Conservation (phyloP, 2,113 vertebrate genomes). For the Zapornia atra region DNA sequence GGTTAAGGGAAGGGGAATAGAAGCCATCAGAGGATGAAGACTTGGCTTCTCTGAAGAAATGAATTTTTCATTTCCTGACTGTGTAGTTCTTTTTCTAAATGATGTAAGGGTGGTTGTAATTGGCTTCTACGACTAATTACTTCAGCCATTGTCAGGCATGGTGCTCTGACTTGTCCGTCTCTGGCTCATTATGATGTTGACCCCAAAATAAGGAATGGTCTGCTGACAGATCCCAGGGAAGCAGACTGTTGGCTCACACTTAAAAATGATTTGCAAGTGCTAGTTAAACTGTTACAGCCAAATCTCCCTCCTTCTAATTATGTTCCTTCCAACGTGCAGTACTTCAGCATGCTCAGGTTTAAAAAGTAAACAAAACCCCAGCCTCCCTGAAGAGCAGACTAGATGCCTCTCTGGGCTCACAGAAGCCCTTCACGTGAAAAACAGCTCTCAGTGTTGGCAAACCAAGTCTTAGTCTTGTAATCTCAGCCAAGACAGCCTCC, state of each 20-base stretch:
- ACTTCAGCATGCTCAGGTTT: background rate
- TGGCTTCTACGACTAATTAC: background rate
- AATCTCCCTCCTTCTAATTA: background rate
- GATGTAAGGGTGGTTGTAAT: background rate
- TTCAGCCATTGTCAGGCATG: background rate
- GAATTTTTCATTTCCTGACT: background rate
- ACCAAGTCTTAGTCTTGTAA: background rate
- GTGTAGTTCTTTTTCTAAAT: background rate
- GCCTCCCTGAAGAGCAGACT: background rate
- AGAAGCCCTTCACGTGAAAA: background rate
- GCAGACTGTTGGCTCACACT: background rate
- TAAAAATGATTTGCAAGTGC: background rate
- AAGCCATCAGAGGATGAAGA: background rate
- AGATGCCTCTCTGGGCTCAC: background rate
- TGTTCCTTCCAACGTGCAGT: background rate
- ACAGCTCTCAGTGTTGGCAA: background rate
- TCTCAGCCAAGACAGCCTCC: background rate
- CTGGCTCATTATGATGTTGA: background rate
- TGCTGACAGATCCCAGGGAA: constrained; percentile 34
- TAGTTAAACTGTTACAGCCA: background rate
- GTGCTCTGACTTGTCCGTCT: background rate
- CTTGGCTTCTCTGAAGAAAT: constrained; percentile 10
- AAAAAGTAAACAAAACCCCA: background rate
- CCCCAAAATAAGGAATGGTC: background rate
- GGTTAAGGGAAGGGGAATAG: background rate